Evolutionary conservation across 2,888 invertebrate genomes (phyloP).

Genomic region (Notodonta ziczac): DNA sequence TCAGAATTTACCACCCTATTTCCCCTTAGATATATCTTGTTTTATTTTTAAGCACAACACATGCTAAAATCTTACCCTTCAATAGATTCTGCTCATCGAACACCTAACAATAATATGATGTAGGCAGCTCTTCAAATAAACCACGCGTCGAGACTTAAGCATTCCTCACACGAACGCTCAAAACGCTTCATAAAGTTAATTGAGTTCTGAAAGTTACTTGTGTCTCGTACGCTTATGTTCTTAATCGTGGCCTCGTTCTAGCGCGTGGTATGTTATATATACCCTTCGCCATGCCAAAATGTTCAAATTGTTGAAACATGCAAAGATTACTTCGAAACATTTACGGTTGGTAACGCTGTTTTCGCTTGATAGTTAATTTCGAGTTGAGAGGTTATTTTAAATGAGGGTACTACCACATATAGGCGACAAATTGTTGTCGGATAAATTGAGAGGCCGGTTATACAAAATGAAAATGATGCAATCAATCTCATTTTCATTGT

Average conservation of each 20-base stretch:
- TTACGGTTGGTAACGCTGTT: not conserved
- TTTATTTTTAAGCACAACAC: not conserved
- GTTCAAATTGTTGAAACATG: not conserved
- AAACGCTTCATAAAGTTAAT: slow-evolving; percentile 39
- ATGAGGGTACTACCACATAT: too few relatives aligned
- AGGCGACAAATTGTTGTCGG: too few relatives aligned
- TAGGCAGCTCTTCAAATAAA: slow-evolving; percentile 9
- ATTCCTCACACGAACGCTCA: slow-evolving; percentile 27
- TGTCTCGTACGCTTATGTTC: slow-evolving; percentile 12
- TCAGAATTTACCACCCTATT: too few relatives aligned
- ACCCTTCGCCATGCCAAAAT: not conserved
- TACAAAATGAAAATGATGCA: too few relatives aligned
- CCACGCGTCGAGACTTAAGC: slow-evolving; percentile 13
- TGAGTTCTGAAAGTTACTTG: slow-evolving; percentile 36
- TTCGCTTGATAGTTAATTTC: not conserved
- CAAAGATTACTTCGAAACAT: not conserved
- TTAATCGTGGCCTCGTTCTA: not conserved
- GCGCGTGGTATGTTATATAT: slow-evolving; percentile 12
- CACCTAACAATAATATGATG: not conserved
- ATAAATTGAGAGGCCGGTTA: too few relatives aligned
- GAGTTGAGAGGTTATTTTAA: not conserved
- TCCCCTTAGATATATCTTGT: too few relatives aligned
- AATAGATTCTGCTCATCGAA: not conserved
- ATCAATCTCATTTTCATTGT: too few relatives aligned
- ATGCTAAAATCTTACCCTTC: not conserved